These are phyloP conservation scores for Drosophila borborema DNA, from an alignment of 2,888 invertebrate species.

Conservation along the genomic window DNA sequence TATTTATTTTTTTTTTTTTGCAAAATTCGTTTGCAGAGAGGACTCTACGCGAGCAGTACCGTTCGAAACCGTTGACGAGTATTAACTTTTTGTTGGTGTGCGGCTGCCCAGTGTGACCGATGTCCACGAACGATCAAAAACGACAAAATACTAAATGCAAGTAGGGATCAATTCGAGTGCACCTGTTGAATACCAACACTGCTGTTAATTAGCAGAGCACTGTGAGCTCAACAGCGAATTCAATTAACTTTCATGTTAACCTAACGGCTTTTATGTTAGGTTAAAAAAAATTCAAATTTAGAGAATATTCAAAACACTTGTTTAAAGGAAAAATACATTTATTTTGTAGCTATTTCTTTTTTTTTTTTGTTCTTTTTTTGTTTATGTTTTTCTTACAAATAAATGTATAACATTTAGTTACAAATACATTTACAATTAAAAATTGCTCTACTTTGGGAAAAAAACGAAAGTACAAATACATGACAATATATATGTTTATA, in stretches of 20 bases:
- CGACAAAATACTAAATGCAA: conserved; percentile 34
- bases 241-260: background rate
- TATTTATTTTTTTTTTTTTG: background rate
- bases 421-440: conserved; percentile 79
- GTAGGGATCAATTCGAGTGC: background rate
- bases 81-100: conserved; percentile 59
- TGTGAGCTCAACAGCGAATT: conserved; percentile 23
- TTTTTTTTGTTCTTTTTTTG: conserved; percentile 58
- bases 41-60: conserved; percentile 46
- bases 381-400: conserved; percentile 65
- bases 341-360: conserved; percentile 77
- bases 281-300: background rate
- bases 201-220: conserved; percentile 37
- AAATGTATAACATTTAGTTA: conserved; percentile 81
- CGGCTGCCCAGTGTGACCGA: conserved; percentile 48
- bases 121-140: conserved; percentile 12
- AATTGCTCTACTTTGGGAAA: conserved; percentile 73
- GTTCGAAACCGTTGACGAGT: conserved; percentile 67
- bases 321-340: conserved; percentile 83
- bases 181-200: conserved; percentile 20
- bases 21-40: conserved; percentile 36
- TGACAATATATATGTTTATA: conserved; percentile 41
- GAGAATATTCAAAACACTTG: background rate
- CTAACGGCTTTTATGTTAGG: background rate
- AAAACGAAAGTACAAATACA: conserved; percentile 54